Conservation (phyloP, 2,797 vertebrate species). For the Ibycter americanus region DNA sequence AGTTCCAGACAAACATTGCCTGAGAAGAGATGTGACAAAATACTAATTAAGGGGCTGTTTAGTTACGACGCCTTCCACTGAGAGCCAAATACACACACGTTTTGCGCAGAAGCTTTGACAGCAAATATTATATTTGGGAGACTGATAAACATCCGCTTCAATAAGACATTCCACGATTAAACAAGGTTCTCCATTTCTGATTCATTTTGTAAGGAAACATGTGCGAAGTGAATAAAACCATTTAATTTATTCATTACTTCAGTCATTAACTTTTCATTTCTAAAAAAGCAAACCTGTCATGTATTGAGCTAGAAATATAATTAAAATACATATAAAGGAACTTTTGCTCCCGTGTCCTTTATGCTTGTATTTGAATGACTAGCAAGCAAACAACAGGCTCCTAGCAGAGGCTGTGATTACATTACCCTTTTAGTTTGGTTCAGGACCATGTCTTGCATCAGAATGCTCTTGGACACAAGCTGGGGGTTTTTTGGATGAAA, state of each 20-base stretch:
- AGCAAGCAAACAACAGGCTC: background rate
- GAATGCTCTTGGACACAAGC: background rate
- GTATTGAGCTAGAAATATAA: background rate
- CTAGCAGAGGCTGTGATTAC: background rate
- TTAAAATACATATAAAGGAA: background rate
- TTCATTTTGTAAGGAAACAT: constrained; percentile 1
- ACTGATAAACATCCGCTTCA: background rate
- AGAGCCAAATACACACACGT: background rate
- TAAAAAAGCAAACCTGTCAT: constrained; percentile 14
- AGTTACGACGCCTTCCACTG: background rate
- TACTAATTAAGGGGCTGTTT: background rate
- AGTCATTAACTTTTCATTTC: constrained; percentile 29
- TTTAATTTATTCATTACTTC: constrained; percentile 26
- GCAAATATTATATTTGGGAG: background rate
- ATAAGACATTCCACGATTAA: background rate
- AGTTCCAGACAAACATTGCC: background rate
- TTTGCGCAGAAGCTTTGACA: background rate
- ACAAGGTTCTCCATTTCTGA: background rate
- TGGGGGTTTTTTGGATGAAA: background rate
- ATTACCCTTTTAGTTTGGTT: background rate
- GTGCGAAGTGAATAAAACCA: background rate
- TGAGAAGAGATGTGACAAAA: background rate
- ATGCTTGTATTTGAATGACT: background rate
- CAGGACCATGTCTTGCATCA: background rate
- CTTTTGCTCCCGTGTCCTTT: background rate